Percentiles rank a stretch among this genome's conserved stretches.
Evolutionary conservation across 2,888 invertebrate species (phyloP).

Genomic region (Amphipoea oculea): DNA sequence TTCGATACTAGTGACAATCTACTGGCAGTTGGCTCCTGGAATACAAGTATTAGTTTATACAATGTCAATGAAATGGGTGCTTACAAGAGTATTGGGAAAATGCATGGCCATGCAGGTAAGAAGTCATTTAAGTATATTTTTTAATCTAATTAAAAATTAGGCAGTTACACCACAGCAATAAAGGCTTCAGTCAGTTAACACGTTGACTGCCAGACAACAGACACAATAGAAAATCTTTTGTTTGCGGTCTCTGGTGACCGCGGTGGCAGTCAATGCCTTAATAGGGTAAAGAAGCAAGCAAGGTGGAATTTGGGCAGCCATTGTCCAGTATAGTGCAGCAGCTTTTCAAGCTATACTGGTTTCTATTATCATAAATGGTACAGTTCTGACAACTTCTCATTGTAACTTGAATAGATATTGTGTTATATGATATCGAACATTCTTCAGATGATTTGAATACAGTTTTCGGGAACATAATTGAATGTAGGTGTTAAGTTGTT

Average conservation of each 20-base stretch:
- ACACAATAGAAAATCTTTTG: too few species aligned
- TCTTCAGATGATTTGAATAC: background rate
- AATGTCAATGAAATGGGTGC: slow-evolving; percentile 88
- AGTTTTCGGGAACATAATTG: too few species aligned
- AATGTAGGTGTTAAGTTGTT: too few species aligned
- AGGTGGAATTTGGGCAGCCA: background rate
- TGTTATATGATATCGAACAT: background rate
- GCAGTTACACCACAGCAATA: background rate
- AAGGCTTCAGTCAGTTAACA: background rate
- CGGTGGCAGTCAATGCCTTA: too few species aligned
- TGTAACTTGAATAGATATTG: background rate
- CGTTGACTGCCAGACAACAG: too few species aligned
- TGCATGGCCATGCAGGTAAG: slow-evolving; percentile 87
- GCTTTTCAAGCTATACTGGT: background rate
- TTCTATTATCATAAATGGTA: background rate
- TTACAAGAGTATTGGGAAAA: slow-evolving; percentile 89
- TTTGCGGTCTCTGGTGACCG: too few species aligned
- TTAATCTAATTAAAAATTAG: background rate
- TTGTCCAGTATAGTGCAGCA: background rate
- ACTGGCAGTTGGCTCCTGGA: slow-evolving; percentile 91
- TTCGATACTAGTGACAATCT: slow-evolving; percentile 90
- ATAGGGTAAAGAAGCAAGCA: background rate
- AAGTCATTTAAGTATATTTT: background rate
- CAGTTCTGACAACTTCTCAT: background rate
- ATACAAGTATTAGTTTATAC: slow-evolving; percentile 89